Evolutionary conservation across 1,140 invertebrate genomes (phyloP), one percentile per base, ranked within the genome.

Genomic region (Drosophila aff.): DNA sequence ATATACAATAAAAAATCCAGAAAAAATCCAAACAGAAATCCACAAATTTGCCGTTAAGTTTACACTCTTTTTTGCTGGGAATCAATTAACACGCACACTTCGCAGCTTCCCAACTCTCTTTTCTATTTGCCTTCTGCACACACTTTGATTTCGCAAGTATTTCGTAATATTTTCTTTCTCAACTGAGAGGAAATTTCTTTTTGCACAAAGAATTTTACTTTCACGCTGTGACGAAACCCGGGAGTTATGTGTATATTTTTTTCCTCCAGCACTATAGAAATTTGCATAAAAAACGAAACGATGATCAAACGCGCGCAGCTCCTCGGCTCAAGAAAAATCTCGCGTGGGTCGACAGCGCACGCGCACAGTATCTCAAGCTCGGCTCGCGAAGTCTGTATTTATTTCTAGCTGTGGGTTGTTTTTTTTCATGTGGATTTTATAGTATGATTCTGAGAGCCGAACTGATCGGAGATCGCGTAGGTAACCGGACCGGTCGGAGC

Each of bases 41-140:
- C 49, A 75, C 58, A 71, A 83, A 82, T 47, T 59, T 80, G 76
- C 76, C 84, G 80, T 86, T 83, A 77, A 82, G 79, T 82, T 63
- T 58, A 52, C 67, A 78, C 68, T 64, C 55, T 72, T 79, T 55
- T 28, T 55, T 76, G 38, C 49, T 60, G 38, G 46, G 44, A 83
- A 89, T 90, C 84, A 89, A 89, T 89, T 89, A 89, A 81, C 84
- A 87, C 46, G 58, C 47, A 80, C 57, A 74, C 36, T 40, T 57
- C 2, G 21, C 67, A 58, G 46, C 61, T 65, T 62, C 69, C 49
- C 66, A 84, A 84, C 71, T 76, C 81, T 84, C 82, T 79, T 71
- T 66, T 65, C 46, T 74, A 81, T 79, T 79, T 65, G 76, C 73
- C 71, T 76, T 52, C 11, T 18, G 28, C 68, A 68, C 43, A 72